Conservation (phyloP, 2,888 invertebrate genomes). For the Eilema sororculum region DNA sequence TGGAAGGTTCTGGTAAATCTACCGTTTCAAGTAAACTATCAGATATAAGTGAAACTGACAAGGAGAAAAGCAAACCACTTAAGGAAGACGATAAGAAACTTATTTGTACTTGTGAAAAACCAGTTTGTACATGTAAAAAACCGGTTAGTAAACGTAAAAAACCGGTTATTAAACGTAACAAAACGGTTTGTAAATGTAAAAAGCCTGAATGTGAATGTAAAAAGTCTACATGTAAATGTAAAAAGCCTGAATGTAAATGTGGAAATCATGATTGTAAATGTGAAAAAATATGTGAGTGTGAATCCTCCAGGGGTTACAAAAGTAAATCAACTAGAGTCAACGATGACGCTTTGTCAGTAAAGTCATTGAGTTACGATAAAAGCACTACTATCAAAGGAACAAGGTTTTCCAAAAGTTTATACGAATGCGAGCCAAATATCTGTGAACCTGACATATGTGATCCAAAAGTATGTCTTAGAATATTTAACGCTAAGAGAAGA, state of each 20-base stretch:
- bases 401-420: not conserved
- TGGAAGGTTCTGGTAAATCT: not conserved
- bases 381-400: not conserved
- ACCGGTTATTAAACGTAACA: no score
- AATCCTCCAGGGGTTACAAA: not conserved
- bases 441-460: conserved; percentile 10
- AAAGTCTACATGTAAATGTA: not conserved
- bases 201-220: not conserved
- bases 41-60: not conserved
- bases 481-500: conserved; percentile 9
- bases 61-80: not conserved
- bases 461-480: conserved; percentile 8
- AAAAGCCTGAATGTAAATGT: not conserved
- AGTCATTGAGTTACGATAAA: conserved; percentile 6
- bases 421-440: conserved; percentile 14
- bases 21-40: not conserved
- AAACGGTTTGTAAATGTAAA: no score
- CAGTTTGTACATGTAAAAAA: not conserved
- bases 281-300: no score
- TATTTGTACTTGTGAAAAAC: not conserved
- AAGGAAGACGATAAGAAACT: not conserved
- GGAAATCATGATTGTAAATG: no score
- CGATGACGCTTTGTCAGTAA: not conserved
- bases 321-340: conserved; percentile 11
- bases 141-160: not conserved